Evolutionary conservation across 2,888 invertebrate genomes (phyloP).

Genomic region (Xestia xanthographa): DNA sequence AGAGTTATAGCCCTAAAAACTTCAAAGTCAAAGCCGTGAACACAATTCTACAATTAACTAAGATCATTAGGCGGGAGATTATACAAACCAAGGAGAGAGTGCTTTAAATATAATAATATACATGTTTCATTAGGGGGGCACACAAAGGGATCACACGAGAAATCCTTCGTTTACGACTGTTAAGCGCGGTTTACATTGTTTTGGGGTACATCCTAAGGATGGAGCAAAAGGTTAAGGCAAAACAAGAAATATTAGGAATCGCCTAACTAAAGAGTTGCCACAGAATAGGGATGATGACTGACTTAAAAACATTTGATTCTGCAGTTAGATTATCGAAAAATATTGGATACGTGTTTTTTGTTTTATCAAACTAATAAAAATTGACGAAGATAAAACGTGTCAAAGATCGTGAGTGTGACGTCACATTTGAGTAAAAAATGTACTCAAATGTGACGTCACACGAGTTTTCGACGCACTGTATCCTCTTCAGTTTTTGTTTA

Average conservation of each 20-base stretch:
- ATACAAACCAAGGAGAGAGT: slow-evolving; percentile 29
- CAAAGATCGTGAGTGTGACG: too few species aligned
- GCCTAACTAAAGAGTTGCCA: neutral
- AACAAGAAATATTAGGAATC: neutral
- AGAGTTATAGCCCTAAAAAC: slow-evolving; percentile 44
- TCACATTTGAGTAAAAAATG: too few species aligned
- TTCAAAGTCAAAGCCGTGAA: slow-evolving; percentile 46
- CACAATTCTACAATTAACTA: slow-evolving; percentile 61
- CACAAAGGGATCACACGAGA: slow-evolving; percentile 53
- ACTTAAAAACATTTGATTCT: too few species aligned
- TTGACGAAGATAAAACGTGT: too few species aligned
- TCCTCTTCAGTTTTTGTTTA: too few species aligned
- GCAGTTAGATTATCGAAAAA: too few species aligned
- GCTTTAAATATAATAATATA: slow-evolving; percentile 57
- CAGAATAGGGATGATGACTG: too few species aligned
- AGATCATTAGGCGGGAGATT: slow-evolving; percentile 54
- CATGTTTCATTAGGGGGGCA: slow-evolving; percentile 51
- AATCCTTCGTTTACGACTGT: slow-evolving; percentile 66
- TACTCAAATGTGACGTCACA: too few species aligned
- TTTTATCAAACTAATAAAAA: too few species aligned
- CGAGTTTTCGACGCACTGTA: too few species aligned
- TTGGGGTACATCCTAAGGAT: neutral
- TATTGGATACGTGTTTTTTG: too few species aligned
- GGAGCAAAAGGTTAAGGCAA: neutral
- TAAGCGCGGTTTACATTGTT: slow-evolving; percentile 60